Base-by-base conservation (phyloP, 2,113 vertebrate species). In the Nothoprocta perdicaria region DNA sequence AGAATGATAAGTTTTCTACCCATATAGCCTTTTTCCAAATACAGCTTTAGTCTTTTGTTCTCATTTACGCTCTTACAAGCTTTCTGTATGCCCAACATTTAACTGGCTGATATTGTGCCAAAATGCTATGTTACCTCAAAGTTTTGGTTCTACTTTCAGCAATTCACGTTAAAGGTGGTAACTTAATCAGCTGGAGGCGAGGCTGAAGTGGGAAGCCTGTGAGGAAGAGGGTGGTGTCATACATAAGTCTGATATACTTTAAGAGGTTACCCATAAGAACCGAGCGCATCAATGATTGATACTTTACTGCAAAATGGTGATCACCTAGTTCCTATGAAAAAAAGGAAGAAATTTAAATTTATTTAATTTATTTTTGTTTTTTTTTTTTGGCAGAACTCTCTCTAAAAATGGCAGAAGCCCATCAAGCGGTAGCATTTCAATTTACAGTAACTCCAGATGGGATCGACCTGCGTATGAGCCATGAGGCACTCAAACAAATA, bases 381-480 rank as follows among this genome's bases (percentile, higher is more conserved):
- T 86, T 18, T 12, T 40, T 67, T 65, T 61, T 41, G 55, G 9
- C 90, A 91, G 97, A 95, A 80, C 65, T 41, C 38, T 24, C 33
- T 31, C 38, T 91, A 71, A 97, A 93, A 90, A 99, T 99, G 99
- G 99, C 99, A 81, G 99, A 99, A 98, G 99, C 99, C 24, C 99
- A 99, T 90, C 99, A 99, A 97, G 99, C 99, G 3, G 99, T 99
- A 90, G 99, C 99, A 79, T 99, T 99, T 88, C 99, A 99, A 92
- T 99, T 99, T 96, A 99, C 99, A 0, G 99, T 99, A 95, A 98
- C 98, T 23, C 99, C 99, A 0, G 99, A 99, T 78, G 99, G 99
- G 17, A 99, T 99, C 21, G 99, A 99, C 96, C 96, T 99, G 16
- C 98, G 98, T 12, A 97, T 99, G 96, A 99, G 98, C 96, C 99